Percentiles rank a stretch among this genome's conserved stretches.
Conservation (phyloP, 2,888 invertebrate species). For the Sminthurides aquaticus region DNA sequence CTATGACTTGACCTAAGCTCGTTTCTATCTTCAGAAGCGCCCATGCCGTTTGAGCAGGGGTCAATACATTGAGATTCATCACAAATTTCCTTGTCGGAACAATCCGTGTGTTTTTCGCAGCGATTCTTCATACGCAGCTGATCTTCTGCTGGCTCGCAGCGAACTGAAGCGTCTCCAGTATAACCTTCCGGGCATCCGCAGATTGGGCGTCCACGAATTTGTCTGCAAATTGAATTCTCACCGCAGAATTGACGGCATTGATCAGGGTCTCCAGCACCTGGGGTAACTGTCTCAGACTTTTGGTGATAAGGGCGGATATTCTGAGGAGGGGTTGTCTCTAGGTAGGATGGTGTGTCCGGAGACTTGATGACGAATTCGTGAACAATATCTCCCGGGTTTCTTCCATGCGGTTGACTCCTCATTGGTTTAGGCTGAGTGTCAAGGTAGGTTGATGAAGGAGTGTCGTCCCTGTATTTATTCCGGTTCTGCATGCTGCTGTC, state of each 20-base stretch:
- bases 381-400: conserved; percentile 3
- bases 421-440: not conserved
- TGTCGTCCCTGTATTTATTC: conserved; percentile 1
- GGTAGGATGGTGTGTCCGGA: not conserved
- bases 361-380: conserved; percentile 16
- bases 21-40: not conserved
- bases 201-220: conserved; percentile 28
- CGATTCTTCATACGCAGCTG: conserved; percentile 12
- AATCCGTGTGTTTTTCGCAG: conserved; percentile 39
- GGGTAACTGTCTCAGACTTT: not conserved
- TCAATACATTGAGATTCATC: conserved; percentile 31
- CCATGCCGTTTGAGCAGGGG: conserved; percentile 26
- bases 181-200: conserved; percentile 37
- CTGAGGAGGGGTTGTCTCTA: not conserved
- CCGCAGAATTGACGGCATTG: conserved; percentile 37
- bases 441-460: not conserved
- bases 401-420: not conserved
- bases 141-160: conserved; percentile 26
- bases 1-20: conserved; percentile 10
- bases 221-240: conserved; percentile 34
- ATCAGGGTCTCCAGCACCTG: conserved; percentile 12
- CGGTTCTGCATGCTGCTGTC: not conserved
- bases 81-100: conserved; percentile 33
- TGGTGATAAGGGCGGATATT: not conserved
- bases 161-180: conserved; percentile 36